These are phyloP conservation scores for Acanthosoma haemorrhoidale DNA, from an alignment of 2,888 invertebrate species.

Conservation along the genomic window DNA sequence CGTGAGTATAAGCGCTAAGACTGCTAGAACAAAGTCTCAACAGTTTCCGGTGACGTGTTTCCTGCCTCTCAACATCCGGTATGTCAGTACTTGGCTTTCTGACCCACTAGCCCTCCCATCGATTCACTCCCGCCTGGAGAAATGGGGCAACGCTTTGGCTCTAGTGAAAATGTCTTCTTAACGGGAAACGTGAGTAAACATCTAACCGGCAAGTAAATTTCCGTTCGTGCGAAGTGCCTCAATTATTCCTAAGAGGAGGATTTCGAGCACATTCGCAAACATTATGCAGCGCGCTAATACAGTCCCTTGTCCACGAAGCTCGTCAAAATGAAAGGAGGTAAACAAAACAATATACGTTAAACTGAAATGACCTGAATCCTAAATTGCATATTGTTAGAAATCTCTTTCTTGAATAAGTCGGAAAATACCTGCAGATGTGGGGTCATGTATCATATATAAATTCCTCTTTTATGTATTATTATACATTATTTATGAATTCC, in stretches of 20 bases:
- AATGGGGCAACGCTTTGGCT: too few species aligned
- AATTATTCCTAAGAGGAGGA: not conserved
- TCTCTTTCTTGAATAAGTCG: too few species aligned
- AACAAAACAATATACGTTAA: not conserved
- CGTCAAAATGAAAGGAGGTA: not conserved
- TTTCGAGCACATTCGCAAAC: not conserved
- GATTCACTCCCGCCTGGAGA: not conserved
- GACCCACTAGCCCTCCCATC: not conserved
- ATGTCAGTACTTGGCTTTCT: not conserved
- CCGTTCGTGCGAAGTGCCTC: not conserved
- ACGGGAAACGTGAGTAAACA: not conserved
- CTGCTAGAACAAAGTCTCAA: not conserved
- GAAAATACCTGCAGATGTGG: too few species aligned
- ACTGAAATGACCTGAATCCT: not conserved
- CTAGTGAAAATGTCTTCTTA: too few species aligned
- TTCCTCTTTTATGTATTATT: too few species aligned
- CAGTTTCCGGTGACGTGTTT: constrained; percentile 8
- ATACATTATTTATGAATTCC: too few species aligned
- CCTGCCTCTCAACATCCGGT: not conserved
- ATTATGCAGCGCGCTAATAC: not conserved
- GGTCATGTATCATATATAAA: too few species aligned
- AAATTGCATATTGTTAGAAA: too few species aligned
- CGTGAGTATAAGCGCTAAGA: not conserved
- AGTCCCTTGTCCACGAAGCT: not conserved
- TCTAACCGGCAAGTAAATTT: not conserved